Percentiles rank a stretch among this genome's conserved stretches.
Evolutionary conservation across 2,113 vertebrate species (phyloP).

Genomic region (Xenotilapia longispinis): DNA sequence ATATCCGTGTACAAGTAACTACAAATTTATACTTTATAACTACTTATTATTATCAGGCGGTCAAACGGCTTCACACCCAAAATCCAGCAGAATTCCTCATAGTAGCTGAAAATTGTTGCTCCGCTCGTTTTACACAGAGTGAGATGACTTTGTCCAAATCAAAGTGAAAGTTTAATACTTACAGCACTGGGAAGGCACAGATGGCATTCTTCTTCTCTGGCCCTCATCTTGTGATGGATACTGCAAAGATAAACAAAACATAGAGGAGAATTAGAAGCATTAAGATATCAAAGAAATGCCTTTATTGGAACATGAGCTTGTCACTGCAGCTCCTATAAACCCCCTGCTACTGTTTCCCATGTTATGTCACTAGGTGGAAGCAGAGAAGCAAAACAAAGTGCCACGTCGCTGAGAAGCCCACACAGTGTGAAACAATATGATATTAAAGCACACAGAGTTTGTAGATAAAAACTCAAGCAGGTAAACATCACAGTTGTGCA

Average conservation of each 20-base stretch:
- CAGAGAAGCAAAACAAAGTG: background rate
- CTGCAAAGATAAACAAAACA: constrained; percentile 46
- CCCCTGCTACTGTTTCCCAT: background rate
- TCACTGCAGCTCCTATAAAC: background rate
- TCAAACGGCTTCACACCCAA: fast-evolving
- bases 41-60: background rate
- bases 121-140: background rate
- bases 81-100: background rate
- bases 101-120: background rate
- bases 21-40: background rate
- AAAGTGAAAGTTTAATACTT: constrained; percentile 60
- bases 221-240: constrained; percentile 76
- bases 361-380: background rate
- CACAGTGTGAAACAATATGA: background rate
- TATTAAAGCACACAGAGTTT: background rate
- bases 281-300: background rate
- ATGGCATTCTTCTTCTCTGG: constrained; percentile 74
- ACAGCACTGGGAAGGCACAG: constrained; percentile 92
- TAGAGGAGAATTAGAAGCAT: background rate
- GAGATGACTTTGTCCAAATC: background rate
- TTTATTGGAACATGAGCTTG: background rate
- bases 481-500: background rate
- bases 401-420: background rate
- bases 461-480: background rate
- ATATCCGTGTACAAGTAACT: background rate